Base-by-base conservation (phyloP, 2,113 vertebrate genomes). In the Brachyhypopomus gauderio region DNA sequence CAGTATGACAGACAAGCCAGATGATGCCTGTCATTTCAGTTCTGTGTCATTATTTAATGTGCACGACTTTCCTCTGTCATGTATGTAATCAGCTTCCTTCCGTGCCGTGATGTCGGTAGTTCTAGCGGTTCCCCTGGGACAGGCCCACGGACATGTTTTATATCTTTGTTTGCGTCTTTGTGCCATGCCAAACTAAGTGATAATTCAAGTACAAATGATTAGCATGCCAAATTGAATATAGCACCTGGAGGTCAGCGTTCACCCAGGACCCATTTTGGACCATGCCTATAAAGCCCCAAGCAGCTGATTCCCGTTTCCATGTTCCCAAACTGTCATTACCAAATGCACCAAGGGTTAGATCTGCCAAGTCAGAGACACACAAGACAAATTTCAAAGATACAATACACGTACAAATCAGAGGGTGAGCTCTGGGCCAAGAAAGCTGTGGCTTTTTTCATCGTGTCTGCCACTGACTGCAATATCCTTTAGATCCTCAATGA, bases 11-110 rank as follows among this genome's bases (percentile, higher is more conserved):
- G 86, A 86, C 77, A 73, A 56, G 82, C 25, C 58, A 52, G 82
- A 87, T 87, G 85, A 89, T 86, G 86, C 77, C 76, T 88, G 85
- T 90, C 83, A 83, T n/a, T 62, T 78, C 58, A 78, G 84, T 22
- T 78, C 48, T 77, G 56, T 82, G 48, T 82, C 52, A n/a, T 78
- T 77, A 74, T 71, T 75, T 75, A 34, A 25, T 72, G 38, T 69
- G 59, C 75, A 78, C 38, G 58, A 83, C 55, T 66, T 59, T 74
- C 58, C 62, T 60, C 19, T 58, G 36, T 45, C 34, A 52, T 64
- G 52, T 72, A 73, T 74, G 52, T 48, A 72, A 62, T 30, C 22
- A 17, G 62, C 12, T 52, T 52, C 9, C 12, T 41, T 64, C 58
- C 52, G 58, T 22, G 60, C 23, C 25, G 56, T 36, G 7, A 41